Percentiles rank a stretch among this genome's conserved stretches.
Conservation (phyloP, 2,113 vertebrate species). For the Turdus rufiventris region DNA sequence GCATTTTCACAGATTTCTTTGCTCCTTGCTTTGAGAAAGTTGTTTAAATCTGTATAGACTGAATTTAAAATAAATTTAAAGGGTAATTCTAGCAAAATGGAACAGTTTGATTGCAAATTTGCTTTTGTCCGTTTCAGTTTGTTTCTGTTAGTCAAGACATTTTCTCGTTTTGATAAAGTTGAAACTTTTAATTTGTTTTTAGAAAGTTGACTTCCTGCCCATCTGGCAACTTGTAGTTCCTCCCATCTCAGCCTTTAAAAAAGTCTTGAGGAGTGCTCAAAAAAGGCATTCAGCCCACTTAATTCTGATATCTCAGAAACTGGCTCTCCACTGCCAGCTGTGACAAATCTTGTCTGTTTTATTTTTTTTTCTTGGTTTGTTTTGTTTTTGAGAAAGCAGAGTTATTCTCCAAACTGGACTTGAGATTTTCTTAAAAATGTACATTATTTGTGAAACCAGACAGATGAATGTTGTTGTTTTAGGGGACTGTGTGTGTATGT, state of each 20-base stretch:
- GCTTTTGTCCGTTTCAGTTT: background rate
- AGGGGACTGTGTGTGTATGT: background rate
- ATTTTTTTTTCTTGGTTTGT: no score
- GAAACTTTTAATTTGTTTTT: background rate
- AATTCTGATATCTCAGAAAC: background rate
- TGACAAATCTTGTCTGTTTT: background rate
- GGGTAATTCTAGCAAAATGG: background rate
- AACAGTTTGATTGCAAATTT: background rate
- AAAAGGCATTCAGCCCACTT: background rate
- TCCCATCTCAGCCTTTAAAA: background rate
- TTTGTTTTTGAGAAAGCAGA: background rate
- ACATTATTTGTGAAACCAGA: background rate
- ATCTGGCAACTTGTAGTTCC: background rate
- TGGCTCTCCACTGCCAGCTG: background rate
- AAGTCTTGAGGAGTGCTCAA: background rate
- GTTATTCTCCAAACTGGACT: background rate
- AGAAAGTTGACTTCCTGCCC: background rate
- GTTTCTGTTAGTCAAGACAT: background rate
- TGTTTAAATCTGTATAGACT: background rate
- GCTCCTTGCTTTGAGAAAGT: background rate
- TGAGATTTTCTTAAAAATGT: background rate
- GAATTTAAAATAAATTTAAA: background rate
- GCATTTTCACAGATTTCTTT: background rate
- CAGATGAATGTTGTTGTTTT: background rate
- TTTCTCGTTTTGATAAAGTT: background rate